A percentile compares a stretch with the other conserved stretches of the same genome.
Evolutionary conservation across 1,140 invertebrate genomes (phyloP).

Genomic region (Platorchestia sp.): DNA sequence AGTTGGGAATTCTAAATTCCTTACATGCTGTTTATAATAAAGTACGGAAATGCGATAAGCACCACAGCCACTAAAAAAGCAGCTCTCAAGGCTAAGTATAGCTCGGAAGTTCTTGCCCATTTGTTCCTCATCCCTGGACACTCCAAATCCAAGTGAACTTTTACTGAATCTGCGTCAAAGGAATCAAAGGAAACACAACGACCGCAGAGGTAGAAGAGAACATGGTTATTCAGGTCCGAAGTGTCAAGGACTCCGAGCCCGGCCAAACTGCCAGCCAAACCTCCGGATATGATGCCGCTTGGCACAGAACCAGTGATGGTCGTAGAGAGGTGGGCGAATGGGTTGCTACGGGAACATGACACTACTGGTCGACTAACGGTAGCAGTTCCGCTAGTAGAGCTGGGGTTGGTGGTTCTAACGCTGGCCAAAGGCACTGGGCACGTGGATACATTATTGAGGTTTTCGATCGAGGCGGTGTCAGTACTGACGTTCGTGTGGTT

Average conservation of each 20-base stretch:
- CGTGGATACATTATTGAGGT: not conserved
- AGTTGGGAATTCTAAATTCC: not conserved
- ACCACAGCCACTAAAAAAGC: slow-evolving; percentile 63
- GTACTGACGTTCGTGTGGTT: not conserved
- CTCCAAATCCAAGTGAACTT: slow-evolving; percentile 65
- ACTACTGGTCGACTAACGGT: slow-evolving; percentile 7
- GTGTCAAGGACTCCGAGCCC: slow-evolving; percentile 53
- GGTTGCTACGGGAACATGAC: slow-evolving; percentile 26
- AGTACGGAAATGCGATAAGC: slow-evolving; percentile 61
- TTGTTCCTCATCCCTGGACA: slow-evolving; percentile 62
- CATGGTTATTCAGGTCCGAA: slow-evolving; percentile 60
- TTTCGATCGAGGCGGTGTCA: not conserved
- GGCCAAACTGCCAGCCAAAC: slow-evolving; percentile 35
- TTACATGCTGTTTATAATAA: slow-evolving; percentile 42
- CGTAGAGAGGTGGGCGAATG: slow-evolving; percentile 18
- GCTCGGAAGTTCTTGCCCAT: slow-evolving; percentile 64
- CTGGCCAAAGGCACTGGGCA: not conserved
- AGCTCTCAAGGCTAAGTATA: slow-evolving; percentile 65
- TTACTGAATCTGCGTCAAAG: slow-evolving; percentile 64
- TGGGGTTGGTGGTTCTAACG: not conserved
- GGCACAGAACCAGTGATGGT: slow-evolving; percentile 11
- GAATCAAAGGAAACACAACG: slow-evolving; percentile 65
- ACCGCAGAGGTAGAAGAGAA: slow-evolving; percentile 66
- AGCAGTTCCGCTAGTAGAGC: not conserved
- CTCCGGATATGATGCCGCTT: slow-evolving; percentile 19